Conservation (phyloP, 1,140 invertebrate species). For the Drosophila sechellia region DNA sequence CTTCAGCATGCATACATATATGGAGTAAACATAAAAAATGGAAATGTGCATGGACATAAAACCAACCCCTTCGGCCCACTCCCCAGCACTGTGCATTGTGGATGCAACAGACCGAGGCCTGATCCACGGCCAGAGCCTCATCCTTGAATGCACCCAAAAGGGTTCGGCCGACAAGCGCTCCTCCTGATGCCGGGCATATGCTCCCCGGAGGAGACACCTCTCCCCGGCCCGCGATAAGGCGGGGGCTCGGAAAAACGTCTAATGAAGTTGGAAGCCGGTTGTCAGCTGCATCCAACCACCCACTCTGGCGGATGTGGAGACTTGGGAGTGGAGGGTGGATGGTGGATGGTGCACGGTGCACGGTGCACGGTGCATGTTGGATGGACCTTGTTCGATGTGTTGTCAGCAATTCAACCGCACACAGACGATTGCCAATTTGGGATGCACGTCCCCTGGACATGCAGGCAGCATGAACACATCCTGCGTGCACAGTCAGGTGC, state of each 20-base stretch:
- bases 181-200: conserved; percentile 4
- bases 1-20: conserved; percentile 2
- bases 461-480: conserved; percentile 22
- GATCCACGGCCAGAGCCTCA: conserved; percentile 17
- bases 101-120: conserved; percentile 27
- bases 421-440: conserved; percentile 50
- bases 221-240: not conserved
- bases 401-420: conserved; percentile 55
- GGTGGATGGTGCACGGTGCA: not conserved
- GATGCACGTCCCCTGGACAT: conserved; percentile 29
- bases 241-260: conserved; percentile 27
- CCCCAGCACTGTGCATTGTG: conserved; percentile 20
- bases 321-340: not conserved
- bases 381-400: conserved; percentile 12
- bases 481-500: conserved; percentile 45
- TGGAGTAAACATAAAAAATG: conserved; percentile 52
- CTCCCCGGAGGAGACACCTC: conserved; percentile 6
- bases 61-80: conserved; percentile 2
- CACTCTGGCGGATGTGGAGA: conserved; percentile 3
- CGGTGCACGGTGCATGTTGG: too few relatives aligned
- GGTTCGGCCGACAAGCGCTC: conserved; percentile 12
- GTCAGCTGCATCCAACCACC: conserved; percentile 18
- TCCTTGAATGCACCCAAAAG: conserved; percentile 44
- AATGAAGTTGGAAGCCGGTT: conserved; percentile 46
- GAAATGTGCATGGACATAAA: conserved; percentile 39